These are phyloP conservation scores for Pocillopora grandis DNA, from an alignment of 92 coral and sea anemone genomes.

Conservation along the genomic window DNA sequence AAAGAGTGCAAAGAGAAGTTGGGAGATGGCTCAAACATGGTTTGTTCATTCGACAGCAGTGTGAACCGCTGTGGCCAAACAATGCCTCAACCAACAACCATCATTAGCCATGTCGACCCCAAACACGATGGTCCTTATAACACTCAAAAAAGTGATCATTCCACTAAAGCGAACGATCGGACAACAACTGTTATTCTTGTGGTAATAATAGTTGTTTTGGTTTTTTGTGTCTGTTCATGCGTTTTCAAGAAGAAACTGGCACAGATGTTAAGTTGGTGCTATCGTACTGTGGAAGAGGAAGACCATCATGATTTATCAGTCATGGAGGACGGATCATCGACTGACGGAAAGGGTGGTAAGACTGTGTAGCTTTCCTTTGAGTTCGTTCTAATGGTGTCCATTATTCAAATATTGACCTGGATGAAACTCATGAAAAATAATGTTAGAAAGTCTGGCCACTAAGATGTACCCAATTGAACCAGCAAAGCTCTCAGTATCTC, in stretches of 20 bases:
- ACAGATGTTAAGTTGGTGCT: neutral
- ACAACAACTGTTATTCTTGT: neutral
- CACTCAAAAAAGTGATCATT: neutral
- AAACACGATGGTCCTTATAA: neutral
- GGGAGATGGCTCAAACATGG: slow-evolving; percentile 25
- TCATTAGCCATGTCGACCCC: neutral
- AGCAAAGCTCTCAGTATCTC: too few relatives aligned
- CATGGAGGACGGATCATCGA: too few relatives aligned
- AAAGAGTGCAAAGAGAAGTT: slow-evolving; percentile 22
- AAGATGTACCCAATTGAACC: too few relatives aligned
- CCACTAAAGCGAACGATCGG: neutral
- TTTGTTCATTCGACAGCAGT: slow-evolving; percentile 30
- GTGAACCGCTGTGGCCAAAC: neutral
- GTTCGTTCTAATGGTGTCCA: too few relatives aligned
- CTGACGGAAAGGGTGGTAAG: too few relatives aligned
- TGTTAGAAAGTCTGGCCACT: too few relatives aligned
- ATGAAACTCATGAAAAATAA: too few relatives aligned
- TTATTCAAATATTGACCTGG: too few relatives aligned
- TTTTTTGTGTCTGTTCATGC: neutral
- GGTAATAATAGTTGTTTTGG: neutral
- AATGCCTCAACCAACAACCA: neutral
- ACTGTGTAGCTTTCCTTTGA: too few relatives aligned
- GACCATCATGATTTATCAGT: too few relatives aligned
- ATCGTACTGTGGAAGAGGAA: neutral
- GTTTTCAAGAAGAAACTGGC: neutral